Base-by-base conservation (phyloP, 2,888 invertebrate genomes). In the Acleris holmiana region DNA sequence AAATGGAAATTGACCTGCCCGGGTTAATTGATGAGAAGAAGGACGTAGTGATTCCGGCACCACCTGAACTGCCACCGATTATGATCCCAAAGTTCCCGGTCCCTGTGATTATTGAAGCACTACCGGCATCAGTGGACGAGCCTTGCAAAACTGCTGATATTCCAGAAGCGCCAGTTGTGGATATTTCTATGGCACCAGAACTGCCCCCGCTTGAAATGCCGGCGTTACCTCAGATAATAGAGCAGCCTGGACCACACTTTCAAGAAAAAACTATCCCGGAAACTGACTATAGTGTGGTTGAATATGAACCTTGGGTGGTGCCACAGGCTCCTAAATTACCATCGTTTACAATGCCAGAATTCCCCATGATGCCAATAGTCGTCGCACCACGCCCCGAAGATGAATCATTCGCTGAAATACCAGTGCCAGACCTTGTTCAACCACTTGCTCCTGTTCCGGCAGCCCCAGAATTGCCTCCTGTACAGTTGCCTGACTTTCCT, bases 241-340 rank as follows among this genome's bases (percentile, higher is more conserved):
- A 25, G 29, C 5, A 41, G 35, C 57, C 57, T 25, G 53, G 40
- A 41, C 47, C 47, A 10, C 41, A 8, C 8, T 3, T 60, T 8
- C 18, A 44, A 15, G 46, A 50, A 17, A 51, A 53, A 46, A 35
- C 6, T 13, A 23, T 29, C 7, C 46, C 51, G 5, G 60, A 61
- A 53, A 53, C 53, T 8, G 18, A 53, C 15, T 17, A 23, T 17
- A 61, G 40, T 48, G 41, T 35, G 13, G n/a, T 61, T 48, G 61
- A 61, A n/a, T 18, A 40, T 1, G 18, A 55, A 48, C 65, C 68
- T 47, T 40, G 68, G 13, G 53, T 59, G 3, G 62, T 74, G 47
- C 72, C 71, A 21, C 62, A 66, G 50, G 63, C 72, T 5, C 73
- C 72, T 21, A 35, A 62, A 47, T 47, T 73, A 41, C 67, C 71